Evolutionary conservation across 1,140 invertebrate genomes (phyloP), one percentile per base, ranked within the genome.

Genomic region (Micrasema minimum): DNA sequence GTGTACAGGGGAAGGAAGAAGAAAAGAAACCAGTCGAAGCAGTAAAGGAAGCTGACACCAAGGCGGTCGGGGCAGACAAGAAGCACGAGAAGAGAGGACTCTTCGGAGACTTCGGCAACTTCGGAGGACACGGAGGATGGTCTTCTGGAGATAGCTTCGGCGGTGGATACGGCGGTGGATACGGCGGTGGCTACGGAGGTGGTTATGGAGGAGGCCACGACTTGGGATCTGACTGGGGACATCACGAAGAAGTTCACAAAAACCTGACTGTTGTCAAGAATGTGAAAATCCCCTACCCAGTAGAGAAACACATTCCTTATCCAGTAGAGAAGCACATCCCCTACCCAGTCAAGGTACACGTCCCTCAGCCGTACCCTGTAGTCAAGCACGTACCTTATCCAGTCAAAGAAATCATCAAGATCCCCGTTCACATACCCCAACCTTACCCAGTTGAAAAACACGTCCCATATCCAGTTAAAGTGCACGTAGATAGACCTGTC

Each of bases 81-180:
- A 92, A 91, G 78, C 89, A 90, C 75, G 79, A 91, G 78, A 91
- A 92, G 78, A 85, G 90, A 74, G 90, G 90, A 65, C 83, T 91
- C 41, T 77, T 84, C 50, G 85, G 85, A 31, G 83, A 83, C 53
- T 85, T 82, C 67, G 84, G 72, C 66, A 61, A 66, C 22, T 78
- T 70, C 18, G 65, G 78, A 16, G 43, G 78, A n/a, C 76, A 71
- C 7, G 76, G 77, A n/a, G 1, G 79, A 77, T 80, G 14, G 66
- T 50, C n/a, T n/a, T 14, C 1, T 9, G 2, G 43, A 16, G n/a
- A n/a, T n/a, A n/a, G n/a, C n/a, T n/a, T n/a, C n/a, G 48, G 48
- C 16, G 20, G 16, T 50, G 46, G 72, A 35, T 31, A 87, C 87
- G 70, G 91, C 91, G 83, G 91, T 91, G 85, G 85, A 71, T 80